Evolutionary conservation across 2,113 vertebrate genomes (phyloP), one percentile per base, ranked within the genome.

Genomic region (Aplodontia rufa): DNA sequence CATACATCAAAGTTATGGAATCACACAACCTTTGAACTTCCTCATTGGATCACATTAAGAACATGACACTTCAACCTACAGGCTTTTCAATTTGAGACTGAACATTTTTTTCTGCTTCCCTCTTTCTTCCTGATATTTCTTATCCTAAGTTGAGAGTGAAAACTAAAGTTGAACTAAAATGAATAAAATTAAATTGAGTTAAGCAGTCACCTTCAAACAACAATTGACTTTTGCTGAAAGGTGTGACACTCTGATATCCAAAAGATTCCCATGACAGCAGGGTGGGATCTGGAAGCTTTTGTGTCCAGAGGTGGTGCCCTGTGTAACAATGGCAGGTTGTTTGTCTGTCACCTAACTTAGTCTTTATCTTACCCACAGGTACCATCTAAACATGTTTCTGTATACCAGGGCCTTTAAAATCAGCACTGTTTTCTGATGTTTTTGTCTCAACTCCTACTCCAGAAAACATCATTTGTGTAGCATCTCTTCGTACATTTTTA

Each of bases 161-260:
- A 95, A 51, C n/a, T 53, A 62, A 90, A 62, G 47, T 14, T 72
- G 45, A 97, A 87, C 47, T 82, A 79, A 95, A 96, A 88, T 68
- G 45, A 94, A 82, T 86, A 83, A 94, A 91, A 95, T 86, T 79
- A 87, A 89, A 79, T 40, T 94, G 90, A 97, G 53, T 86, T 95
- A 58, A 94, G 64, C 78, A 82, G 45, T 83, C 86, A 37, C 53
- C 90, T 95, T 92, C 79, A 97, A 95, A 95, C 66, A 92, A 92
- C 42, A 87, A 55, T 58, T 96, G 93, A 90, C 80, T 75, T 97
- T 79, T 94, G 87, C 74, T 16, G 64, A 55, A 84, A 76, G 32
- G 19, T 42, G 37, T 51, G 26, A 5, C 22, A 47, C 49, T 95
- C 68, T 89, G 92, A 20, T 68, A 72, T 53, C 68, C 24, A 45